Evolutionary conservation across 2,113 vertebrate species (phyloP).

Genomic region (Thymallus thymallus): DNA sequence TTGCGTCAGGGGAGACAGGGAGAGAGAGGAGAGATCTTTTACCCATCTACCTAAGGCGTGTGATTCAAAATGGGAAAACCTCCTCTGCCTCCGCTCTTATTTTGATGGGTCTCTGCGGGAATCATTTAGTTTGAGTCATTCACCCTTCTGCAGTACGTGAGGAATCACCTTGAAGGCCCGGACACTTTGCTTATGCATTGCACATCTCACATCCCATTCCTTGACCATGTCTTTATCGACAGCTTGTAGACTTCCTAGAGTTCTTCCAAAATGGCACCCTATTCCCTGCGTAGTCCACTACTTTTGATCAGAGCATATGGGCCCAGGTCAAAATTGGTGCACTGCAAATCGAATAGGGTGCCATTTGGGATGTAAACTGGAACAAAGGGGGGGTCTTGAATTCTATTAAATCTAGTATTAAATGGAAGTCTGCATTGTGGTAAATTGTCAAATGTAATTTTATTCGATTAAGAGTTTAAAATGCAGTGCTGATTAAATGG

Average conservation of each 20-base stretch:
- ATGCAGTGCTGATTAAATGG: background rate
- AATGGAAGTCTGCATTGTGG: background rate
- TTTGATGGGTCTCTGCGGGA: background rate
- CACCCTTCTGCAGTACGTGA: no score
- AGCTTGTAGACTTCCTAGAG: background rate
- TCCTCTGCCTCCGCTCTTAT: background rate
- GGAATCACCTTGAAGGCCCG: background rate
- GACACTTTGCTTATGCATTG: background rate
- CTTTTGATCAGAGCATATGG: no score
- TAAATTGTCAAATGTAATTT: background rate
- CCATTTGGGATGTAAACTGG: no score
- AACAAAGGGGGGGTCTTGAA: background rate
- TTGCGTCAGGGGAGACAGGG: background rate
- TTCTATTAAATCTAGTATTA: background rate
- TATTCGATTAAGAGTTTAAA: conserved; percentile 1
- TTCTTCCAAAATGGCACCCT: no score
- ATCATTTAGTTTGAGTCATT: background rate
- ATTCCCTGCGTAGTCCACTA: no score
- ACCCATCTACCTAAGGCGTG: background rate
- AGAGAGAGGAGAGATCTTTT: background rate
- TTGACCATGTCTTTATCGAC: background rate
- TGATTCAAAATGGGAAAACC: background rate
- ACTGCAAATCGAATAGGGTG: no score
- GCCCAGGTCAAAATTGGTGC: no score
- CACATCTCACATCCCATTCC: background rate